These are phyloP conservation scores for Sus scrofa DNA, from an alignment of 2,113 vertebrate species.

Conservation along the genomic window T2T-Sscrofa CM000824.6:106444501-106445000, in stretches of 20 bases:
- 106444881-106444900: not conserved
- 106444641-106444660: accelerated
- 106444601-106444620: not conserved
- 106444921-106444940: not conserved
- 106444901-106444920: not conserved
- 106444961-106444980: not conserved
- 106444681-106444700: not conserved
- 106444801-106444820: not conserved
- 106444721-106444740: not conserved
- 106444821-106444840: not conserved
- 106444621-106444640: not conserved
- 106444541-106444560: not conserved
- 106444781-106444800: not conserved
- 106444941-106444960: not conserved
- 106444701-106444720: not conserved
- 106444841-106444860: not conserved
- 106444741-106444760: not conserved
- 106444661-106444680: not conserved
- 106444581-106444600: not conserved
- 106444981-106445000: not conserved
- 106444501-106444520: not conserved
- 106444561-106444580: not conserved
- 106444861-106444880: not conserved
- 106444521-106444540: not conserved
- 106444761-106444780: not conserved